These are phyloP conservation scores for Pachypsylla venusta DNA, from an alignment of 1,140 invertebrate genomes.

Conservation along the genomic window DNA sequence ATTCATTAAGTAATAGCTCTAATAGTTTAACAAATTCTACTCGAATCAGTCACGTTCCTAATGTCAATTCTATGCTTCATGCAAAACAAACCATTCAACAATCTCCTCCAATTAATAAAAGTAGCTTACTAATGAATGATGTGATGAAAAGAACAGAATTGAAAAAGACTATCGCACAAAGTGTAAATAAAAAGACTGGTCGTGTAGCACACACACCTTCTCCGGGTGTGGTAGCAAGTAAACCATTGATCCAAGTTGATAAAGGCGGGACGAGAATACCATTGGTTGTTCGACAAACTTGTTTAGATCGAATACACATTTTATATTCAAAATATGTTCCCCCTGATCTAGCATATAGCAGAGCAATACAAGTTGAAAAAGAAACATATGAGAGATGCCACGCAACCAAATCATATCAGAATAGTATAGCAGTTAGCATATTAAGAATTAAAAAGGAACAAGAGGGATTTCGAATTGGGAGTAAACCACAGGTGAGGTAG, in stretches of 20 bases:
- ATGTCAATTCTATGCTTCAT: background rate
- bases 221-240: background rate
- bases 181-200: background rate
- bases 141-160: background rate
- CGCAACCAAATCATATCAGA: slow-evolving; percentile 2
- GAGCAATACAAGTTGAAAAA: background rate
- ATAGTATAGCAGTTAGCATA: background rate
- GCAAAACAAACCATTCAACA: background rate
- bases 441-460: background rate
- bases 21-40: no score
- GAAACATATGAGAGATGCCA: background rate
- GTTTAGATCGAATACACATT: background rate
- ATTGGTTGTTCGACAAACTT: background rate
- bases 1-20: no score
- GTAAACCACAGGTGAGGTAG: background rate
- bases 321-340: background rate
- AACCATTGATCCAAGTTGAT: background rate
- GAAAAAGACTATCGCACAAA: background rate
- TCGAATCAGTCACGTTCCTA: background rate
- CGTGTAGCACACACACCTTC: background rate
- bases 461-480: background rate
- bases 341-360: background rate
- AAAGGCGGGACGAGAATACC: background rate
- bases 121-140: slow-evolving; percentile 5
- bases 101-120: background rate